phyloP scores from a whole-genome alignment of 2,113 vertebrate genomes.

The Amazona guildingii region DNA sequence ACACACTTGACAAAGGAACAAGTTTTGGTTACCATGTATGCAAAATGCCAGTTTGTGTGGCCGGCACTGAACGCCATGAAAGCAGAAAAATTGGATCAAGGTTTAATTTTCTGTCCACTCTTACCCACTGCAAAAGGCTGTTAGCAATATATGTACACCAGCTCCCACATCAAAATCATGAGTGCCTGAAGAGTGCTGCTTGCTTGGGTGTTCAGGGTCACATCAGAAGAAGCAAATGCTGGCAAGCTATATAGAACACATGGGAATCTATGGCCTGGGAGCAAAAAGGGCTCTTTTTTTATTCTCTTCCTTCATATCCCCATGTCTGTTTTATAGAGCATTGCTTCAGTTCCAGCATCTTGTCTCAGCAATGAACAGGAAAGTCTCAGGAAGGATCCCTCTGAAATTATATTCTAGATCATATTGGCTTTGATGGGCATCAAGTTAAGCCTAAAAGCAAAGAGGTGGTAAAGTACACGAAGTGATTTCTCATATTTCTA shows the following conservation, averaged over 20 bases:
- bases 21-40: fast-evolving
- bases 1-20: not conserved
- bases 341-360: not conserved
- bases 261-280: not conserved
- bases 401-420: not conserved
- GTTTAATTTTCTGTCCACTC: not conserved
- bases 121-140: not conserved
- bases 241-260: too few species aligned
- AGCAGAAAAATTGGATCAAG: not conserved
- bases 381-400: not conserved
- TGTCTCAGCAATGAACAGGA: not conserved
- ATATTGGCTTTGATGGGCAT: not conserved
- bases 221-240: not conserved
- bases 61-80: not conserved
- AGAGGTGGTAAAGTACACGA: not conserved
- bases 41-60: not conserved
- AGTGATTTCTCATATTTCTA: not conserved
- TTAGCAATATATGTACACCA: not conserved
- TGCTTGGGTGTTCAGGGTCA: not conserved
- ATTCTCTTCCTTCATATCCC: not conserved
- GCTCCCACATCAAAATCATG: not conserved
- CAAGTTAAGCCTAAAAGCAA: not conserved
- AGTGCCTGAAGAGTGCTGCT: not conserved
- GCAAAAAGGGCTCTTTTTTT: not conserved
- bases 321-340: not conserved